phyloP scores from a whole-genome alignment of 2,113 vertebrate species.

The Misgurnus mizolepis region DNA sequence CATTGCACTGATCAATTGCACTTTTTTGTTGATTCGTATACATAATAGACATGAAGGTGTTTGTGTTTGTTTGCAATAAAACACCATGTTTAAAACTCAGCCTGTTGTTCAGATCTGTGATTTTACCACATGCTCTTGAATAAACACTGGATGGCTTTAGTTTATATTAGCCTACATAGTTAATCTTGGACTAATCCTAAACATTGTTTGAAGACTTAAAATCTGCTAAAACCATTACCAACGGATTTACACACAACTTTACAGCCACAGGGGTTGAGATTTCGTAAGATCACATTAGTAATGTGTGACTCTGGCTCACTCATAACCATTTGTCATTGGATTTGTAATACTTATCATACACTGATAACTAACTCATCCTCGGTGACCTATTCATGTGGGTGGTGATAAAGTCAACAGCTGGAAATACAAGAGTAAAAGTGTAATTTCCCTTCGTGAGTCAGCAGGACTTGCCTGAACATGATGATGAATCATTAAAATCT shows the following conservation, averaged over 20 bases:
- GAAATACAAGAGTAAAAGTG: not conserved
- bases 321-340: not conserved
- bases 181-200: too few relatives aligned
- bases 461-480: constrained; percentile 18
- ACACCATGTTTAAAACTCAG: constrained; percentile 38
- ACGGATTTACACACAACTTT: too few relatives aligned
- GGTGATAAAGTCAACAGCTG: constrained; percentile 1
- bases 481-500: constrained; percentile 3
- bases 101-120: constrained; percentile 3
- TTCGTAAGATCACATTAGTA: not conserved
- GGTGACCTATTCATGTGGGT: not conserved
- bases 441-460: constrained; percentile 37
- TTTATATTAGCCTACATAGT: too few relatives aligned
- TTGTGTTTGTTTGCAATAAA: constrained; percentile 66
- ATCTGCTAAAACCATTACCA: too few relatives aligned
- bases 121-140: not conserved
- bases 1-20: not conserved
- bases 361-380: constrained; percentile 24
- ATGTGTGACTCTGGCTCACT: not conserved
- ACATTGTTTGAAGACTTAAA: too few relatives aligned
- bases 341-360: not conserved
- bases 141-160: constrained; percentile 12
- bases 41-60: constrained; percentile 4
- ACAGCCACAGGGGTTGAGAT: not conserved
- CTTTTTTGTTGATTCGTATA: too few relatives aligned